Percentiles rank a stretch among this genome's conserved stretches.
Evolutionary conservation across 2,797 vertebrate species (phyloP).

Genomic region (Lepilemur septentrionalis): DNA sequence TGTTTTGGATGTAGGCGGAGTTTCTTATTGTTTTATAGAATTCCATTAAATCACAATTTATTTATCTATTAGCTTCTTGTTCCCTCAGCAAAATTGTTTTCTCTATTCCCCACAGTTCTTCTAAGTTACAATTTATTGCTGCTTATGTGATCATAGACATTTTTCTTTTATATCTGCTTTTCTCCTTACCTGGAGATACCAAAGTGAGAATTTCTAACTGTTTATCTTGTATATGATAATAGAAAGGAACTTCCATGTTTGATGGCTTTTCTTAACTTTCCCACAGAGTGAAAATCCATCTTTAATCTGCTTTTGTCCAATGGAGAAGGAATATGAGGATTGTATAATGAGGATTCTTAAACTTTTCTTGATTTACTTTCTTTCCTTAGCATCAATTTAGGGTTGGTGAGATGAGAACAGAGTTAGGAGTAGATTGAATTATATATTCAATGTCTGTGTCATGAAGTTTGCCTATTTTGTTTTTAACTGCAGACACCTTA

Average conservation of each 20-base stretch:
- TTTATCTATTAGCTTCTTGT: not conserved
- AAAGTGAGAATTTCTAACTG: not conserved
- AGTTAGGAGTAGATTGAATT: not conserved
- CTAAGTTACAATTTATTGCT: not conserved
- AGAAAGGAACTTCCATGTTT: not conserved
- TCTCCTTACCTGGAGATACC: not conserved
- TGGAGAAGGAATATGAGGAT: not conserved
- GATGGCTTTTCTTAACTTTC: not conserved
- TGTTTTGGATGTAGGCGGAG: not conserved
- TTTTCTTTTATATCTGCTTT: not conserved
- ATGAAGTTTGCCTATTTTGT: not conserved
- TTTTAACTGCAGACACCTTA: not conserved
- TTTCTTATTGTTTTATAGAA: not conserved
- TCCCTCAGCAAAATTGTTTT: not conserved
- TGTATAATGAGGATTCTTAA: not conserved
- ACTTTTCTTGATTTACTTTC: not conserved
- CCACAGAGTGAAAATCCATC: not conserved
- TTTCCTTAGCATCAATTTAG: not conserved
- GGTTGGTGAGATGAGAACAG: not conserved
- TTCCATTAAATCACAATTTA: not conserved
- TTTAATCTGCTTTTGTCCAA: not conserved
- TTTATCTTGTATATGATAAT: not conserved
- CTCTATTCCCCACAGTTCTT: not conserved
- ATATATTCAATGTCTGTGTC: not conserved
- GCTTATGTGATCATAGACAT: not conserved